Evolutionary conservation across 2,888 invertebrate genomes (phyloP), one percentile per base, ranked within the genome.

Genomic region (Meta bourneti): DNA sequence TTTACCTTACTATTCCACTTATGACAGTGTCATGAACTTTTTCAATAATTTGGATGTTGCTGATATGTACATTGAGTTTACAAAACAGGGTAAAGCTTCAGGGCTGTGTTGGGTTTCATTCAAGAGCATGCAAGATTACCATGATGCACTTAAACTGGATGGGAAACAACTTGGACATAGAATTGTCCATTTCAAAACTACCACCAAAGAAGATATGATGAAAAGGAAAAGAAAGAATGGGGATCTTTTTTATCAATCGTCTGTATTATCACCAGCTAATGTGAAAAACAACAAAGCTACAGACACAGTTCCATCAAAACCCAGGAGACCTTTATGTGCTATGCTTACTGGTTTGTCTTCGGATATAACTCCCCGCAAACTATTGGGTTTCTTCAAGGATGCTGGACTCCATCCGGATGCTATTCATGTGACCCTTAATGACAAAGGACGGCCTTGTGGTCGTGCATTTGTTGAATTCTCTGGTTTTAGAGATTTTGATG

Each of bases 381-480:
- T 98, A 70, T 96, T 97, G 0, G 97, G 97, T 93, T 98, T 98
- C 94, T 97, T 98, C 94, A 96, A 97, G 0, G 97, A 97, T 93
- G 96, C 97, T 69, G 97, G 97, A 54, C 96, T 97, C n/a, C 96
- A 97, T 6, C 97, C 98, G 0, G 96, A 96, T 19, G 96, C 97
- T 93, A 97, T 98, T 93, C 97, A 98, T 94, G 96, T 98, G 52
- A 96, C 98, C 95, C 95, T 96, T 75, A 97, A 97, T 94, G 95
- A 96, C 9, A 96, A 96, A 93, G 96, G 97, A 0, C 96, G 96
- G 94, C 97, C 97, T 0, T 96, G 97, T 0, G 98, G 98, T 0
- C 97, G 97, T 94, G 98, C 98, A 80, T 98, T 97, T 95, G 97
- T 98, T 94, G 98, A 98, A 94, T 98, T 99, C 94, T 95, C 96